Evolutionary conservation across 2,113 vertebrate genomes (phyloP).

Genomic region (Bubo bubo): DNA sequence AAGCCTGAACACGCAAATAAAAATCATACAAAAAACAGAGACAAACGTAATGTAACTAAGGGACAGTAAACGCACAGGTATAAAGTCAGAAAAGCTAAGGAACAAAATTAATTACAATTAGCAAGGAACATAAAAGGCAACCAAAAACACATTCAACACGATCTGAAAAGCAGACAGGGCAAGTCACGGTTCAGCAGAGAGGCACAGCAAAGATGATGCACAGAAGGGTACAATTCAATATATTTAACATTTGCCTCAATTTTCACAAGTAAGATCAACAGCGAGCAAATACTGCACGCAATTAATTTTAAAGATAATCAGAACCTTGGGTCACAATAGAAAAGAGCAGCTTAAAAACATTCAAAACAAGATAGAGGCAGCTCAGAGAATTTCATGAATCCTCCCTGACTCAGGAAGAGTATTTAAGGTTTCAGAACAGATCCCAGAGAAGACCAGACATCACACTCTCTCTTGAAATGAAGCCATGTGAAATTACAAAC

Average conservation of each 20-base stretch:
- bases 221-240: background rate
- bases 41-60: background rate
- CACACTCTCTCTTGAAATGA: background rate
- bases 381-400: background rate
- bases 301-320: background rate
- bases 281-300: background rate
- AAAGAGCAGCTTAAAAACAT: background rate
- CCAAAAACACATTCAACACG: background rate
- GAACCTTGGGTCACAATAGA: background rate
- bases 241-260: background rate
- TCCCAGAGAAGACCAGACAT: background rate
- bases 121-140: background rate
- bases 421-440: background rate
- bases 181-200: background rate
- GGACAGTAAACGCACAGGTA: background rate
- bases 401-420: background rate
- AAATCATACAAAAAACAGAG: background rate
- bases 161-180: background rate
- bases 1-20: background rate
- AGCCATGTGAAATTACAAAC: background rate
- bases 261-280: background rate
- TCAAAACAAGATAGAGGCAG: background rate
- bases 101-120: background rate
- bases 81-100: background rate
- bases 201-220: background rate